Evolutionary conservation across 2,888 invertebrate genomes (phyloP).

Genomic region (Anticlea derivata): DNA sequence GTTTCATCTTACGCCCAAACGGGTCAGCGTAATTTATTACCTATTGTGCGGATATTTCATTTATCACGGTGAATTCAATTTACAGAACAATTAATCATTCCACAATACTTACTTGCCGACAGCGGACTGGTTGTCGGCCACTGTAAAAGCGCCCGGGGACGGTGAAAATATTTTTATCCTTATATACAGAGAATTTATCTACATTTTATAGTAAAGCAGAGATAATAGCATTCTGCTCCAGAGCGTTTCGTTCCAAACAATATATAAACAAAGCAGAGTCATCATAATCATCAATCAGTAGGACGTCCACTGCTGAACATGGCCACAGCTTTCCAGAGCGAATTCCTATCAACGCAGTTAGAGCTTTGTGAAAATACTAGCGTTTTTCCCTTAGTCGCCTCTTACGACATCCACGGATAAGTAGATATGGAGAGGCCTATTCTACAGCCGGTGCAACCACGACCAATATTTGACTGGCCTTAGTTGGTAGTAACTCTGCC

Average conservation of each 20-base stretch:
- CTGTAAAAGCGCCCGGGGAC: constrained; percentile 48
- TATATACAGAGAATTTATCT: constrained; percentile 27
- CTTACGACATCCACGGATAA: too few relatives aligned
- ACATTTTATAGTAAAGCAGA: background rate
- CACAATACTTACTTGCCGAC: constrained; percentile 80
- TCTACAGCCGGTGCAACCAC: too few relatives aligned
- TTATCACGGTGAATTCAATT: constrained; percentile 84
- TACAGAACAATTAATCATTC: constrained; percentile 83
- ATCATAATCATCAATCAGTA: too few relatives aligned
- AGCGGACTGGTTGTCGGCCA: constrained; percentile 66
- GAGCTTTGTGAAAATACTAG: too few relatives aligned
- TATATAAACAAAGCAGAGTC: background rate
- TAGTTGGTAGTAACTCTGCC: too few relatives aligned
- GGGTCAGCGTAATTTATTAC: constrained; percentile 83
- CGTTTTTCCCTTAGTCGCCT: too few relatives aligned
- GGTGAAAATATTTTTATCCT: constrained; percentile 59
- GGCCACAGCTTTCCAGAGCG: too few relatives aligned
- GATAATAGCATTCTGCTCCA: background rate
- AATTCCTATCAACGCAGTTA: too few relatives aligned
- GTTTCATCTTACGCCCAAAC: constrained; percentile 78
- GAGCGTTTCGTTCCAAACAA: background rate
- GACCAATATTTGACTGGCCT: too few relatives aligned
- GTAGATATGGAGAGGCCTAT: too few relatives aligned
- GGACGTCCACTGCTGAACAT: too few relatives aligned
- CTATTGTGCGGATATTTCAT: constrained; percentile 83